Percentiles rank a stretch among this genome's conserved stretches.
These are phyloP conservation scores for Planococcus citri DNA, from an alignment of 1,140 invertebrate species.

Conservation along the genomic window DNA sequence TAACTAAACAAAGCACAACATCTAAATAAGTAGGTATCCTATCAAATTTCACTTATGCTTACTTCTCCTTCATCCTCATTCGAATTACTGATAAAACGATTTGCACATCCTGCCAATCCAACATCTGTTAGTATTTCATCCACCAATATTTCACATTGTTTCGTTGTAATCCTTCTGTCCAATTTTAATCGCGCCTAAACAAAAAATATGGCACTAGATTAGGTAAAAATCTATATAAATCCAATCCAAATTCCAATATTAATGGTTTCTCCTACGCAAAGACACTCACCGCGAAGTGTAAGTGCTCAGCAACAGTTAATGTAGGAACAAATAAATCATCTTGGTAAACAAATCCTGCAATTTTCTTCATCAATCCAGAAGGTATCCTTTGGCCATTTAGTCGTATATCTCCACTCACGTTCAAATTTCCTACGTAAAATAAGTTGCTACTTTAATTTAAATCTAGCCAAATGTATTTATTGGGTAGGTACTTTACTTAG, in stretches of 20 bases:
- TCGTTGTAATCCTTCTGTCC: slow-evolving; percentile 45
- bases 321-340: slow-evolving; percentile 79
- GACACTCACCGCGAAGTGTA: slow-evolving; percentile 67
- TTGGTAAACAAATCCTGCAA: slow-evolving; percentile 86
- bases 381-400: neutral
- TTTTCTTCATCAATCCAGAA: neutral
- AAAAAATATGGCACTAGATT: slow-evolving; percentile 27
- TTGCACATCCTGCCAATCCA: slow-evolving; percentile 52
- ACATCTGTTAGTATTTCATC: slow-evolving; percentile 55
- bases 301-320: slow-evolving; percentile 77
- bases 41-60: too few species aligned
- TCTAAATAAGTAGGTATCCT: neutral
- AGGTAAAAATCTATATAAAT: too few species aligned
- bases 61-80: slow-evolving; percentile 16
- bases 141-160: slow-evolving; percentile 51
- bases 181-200: slow-evolving; percentile 74
- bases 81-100: slow-evolving; percentile 58
- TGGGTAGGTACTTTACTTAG: too few species aligned
- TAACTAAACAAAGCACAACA: slow-evolving; percentile 14
- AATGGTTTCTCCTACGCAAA: too few species aligned
- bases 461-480: too few species aligned
- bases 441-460: too few species aligned
- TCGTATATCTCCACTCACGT: slow-evolving; percentile 12
- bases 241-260: too few species aligned
- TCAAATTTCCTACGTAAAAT: slow-evolving; percentile 22